These are phyloP conservation scores for Clytia hemisphaerica DNA, from an alignment of 30 jellyfish, hydroid and myxozoan species.

Conservation along the genomic window DNA sequence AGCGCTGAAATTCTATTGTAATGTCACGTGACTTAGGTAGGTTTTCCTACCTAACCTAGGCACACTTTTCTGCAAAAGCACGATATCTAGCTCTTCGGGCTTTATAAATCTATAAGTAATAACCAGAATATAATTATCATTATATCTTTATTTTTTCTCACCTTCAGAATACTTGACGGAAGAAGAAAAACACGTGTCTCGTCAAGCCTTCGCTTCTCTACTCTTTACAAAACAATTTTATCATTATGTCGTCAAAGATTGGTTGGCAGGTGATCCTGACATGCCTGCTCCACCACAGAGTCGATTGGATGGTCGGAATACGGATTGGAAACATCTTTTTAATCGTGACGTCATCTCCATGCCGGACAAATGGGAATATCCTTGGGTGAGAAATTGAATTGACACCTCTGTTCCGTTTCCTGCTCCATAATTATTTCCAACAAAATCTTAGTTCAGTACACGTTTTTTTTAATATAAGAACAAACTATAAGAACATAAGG, in stretches of 20 bases:
- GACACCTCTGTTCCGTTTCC: neutral
- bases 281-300: conserved; percentile 72
- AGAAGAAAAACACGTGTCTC: conserved; percentile 51
- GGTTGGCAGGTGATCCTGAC: conserved; percentile 95
- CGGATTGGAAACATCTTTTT: conserved; percentile 79
- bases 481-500: too few relatives aligned
- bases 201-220: conserved; percentile 88
- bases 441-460: too few relatives aligned
- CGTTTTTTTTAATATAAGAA: too few relatives aligned
- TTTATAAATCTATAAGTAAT: too few relatives aligned
- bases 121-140: too few relatives aligned
- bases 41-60: too few relatives aligned
- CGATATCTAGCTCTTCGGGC: too few relatives aligned
- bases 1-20: too few relatives aligned
- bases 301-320: conserved; percentile 47
- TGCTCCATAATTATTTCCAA: too few relatives aligned
- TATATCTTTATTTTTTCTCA: neutral
- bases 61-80: too few relatives aligned
- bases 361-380: conserved; percentile 98
- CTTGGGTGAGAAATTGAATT: conserved; percentile 61
- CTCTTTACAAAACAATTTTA: conserved; percentile 86
- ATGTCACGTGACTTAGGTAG: too few relatives aligned
- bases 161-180: conserved; percentile 40
- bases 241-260: conserved; percentile 81
- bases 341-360: conserved; percentile 72